A percentile compares a stretch with the other conserved stretches of the same genome.
These are phyloP conservation scores for Falco concolor DNA, from an alignment of 2,797 vertebrate species.

Conservation along the genomic window DNA sequence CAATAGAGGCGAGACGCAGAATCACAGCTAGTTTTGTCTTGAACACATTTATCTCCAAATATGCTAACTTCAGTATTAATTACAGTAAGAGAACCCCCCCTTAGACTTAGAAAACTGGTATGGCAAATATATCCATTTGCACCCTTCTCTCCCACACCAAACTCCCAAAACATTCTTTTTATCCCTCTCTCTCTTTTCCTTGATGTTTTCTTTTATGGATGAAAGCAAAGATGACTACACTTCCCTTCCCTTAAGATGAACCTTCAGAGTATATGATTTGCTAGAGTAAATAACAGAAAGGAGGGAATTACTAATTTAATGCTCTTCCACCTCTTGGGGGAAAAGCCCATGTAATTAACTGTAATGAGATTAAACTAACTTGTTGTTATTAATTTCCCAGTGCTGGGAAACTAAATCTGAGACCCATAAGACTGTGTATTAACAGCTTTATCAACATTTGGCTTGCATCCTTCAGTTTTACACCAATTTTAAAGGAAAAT, in stretches of 20 bases:
- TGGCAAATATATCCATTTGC: background rate
- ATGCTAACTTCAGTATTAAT: slow-evolving; percentile 19
- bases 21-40: background rate
- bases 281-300: slow-evolving; percentile 63
- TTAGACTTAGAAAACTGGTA: slow-evolving; percentile 8
- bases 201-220: slow-evolving; percentile 4
- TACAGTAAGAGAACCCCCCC: background rate
- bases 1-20: background rate
- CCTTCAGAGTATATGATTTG: slow-evolving; percentile 36
- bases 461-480: background rate
- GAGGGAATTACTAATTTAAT: slow-evolving; percentile 67
- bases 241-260: slow-evolving; percentile 22
- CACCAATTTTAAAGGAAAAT: slow-evolving; percentile 7
- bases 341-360: slow-evolving; percentile 73
- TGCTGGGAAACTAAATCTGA: slow-evolving; percentile 42
- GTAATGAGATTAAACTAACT: slow-evolving; percentile 74
- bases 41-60: background rate
- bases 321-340: slow-evolving; percentile 50
- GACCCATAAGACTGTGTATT: slow-evolving; percentile 26
- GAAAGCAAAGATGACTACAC: background rate
- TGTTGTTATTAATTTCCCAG: slow-evolving; percentile 65
- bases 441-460: slow-evolving; percentile 27
- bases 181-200: background rate
- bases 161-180: background rate
- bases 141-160: background rate